These are phyloP conservation scores for Stenurella melanura DNA, from an alignment of 2,888 invertebrate species.

Conservation along the genomic window DNA sequence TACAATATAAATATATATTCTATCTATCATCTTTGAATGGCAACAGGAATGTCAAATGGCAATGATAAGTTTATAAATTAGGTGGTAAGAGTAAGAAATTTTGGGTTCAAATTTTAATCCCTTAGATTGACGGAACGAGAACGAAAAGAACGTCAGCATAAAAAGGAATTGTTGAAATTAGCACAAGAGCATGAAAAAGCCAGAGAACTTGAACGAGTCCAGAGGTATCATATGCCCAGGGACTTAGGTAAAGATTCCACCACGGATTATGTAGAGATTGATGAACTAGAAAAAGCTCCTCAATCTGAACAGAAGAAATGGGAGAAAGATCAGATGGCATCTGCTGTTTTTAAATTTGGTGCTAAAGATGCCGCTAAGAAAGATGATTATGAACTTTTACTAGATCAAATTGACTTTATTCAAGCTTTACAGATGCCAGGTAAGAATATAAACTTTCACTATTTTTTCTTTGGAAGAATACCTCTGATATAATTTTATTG, in stretches of 20 bases:
- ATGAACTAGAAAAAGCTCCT: conserved; percentile 88
- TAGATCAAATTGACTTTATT: conserved; percentile 98
- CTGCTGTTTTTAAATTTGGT: conserved; percentile 94
- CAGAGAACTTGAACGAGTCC: conserved; percentile 92
- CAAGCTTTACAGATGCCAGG: conserved; percentile 91
- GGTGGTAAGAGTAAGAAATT: no score
- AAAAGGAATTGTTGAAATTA: conserved; percentile 90
- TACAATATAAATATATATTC: no score
- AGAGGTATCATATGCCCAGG: conserved; percentile 95
- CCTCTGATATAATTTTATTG: conserved; percentile 15
- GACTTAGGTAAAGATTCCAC: conserved; percentile 85
- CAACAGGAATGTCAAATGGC: no score
- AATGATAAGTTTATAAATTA: no score
- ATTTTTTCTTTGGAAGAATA: background rate
- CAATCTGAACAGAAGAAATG: conserved; percentile 94
- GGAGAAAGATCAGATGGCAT: conserved; percentile 97
- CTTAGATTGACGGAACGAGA: conserved; percentile 90
- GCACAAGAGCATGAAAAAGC: conserved; percentile 98
- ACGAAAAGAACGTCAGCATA: conserved; percentile 88
- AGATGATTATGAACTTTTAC: conserved; percentile 92
- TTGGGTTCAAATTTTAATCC: conserved; percentile 58
- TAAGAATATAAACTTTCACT: conserved; percentile 43
- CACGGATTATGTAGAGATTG: conserved; percentile 88
- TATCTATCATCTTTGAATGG: no score
- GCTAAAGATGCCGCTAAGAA: conserved; percentile 86